Conservation (phyloP, 2,888 invertebrate genomes). For the Leptothorax acervorum region DNA sequence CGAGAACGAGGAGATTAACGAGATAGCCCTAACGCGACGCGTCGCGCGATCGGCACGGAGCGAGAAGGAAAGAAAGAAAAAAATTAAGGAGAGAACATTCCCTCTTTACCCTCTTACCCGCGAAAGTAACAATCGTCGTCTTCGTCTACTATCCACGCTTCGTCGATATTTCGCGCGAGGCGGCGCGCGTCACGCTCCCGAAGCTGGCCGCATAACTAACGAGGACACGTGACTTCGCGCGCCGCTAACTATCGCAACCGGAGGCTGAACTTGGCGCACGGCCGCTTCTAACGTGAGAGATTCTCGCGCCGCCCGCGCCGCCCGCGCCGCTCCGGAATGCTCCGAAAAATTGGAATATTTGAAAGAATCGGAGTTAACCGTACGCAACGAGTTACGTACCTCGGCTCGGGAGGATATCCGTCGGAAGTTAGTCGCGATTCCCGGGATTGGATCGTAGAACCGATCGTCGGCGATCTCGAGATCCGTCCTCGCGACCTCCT, state of each 20-base stretch:
- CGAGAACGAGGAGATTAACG: constrained; percentile 14
- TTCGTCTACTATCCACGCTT: constrained; percentile 11
- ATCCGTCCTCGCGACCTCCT: constrained; percentile 21
- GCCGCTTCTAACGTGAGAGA: background rate
- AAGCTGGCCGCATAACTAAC: constrained; percentile 49
- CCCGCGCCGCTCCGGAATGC: background rate
- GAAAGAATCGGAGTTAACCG: background rate
- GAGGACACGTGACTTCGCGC: constrained; percentile 52
- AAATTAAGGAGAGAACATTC: background rate
- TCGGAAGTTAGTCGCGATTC: background rate
- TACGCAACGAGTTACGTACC: background rate
- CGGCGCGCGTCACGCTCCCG: constrained; percentile 39
- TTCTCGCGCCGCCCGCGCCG: background rate
- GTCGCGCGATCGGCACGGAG: background rate
- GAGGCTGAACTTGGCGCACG: background rate
- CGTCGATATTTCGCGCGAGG: constrained; percentile 22
- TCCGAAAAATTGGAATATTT: background rate
- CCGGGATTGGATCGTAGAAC: background rate
- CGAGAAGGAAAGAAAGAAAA: background rate
- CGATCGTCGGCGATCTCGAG: background rate
- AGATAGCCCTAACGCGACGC: constrained; percentile 28
- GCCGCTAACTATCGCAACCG: constrained; percentile 34
- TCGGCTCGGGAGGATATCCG: background rate
- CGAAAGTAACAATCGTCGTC: constrained; percentile 11
- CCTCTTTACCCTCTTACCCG: background rate